Percentiles rank a stretch among this genome's conserved stretches.
Conservation (phyloP, 2,888 invertebrate species). For the Desoria tigrina region DNA sequence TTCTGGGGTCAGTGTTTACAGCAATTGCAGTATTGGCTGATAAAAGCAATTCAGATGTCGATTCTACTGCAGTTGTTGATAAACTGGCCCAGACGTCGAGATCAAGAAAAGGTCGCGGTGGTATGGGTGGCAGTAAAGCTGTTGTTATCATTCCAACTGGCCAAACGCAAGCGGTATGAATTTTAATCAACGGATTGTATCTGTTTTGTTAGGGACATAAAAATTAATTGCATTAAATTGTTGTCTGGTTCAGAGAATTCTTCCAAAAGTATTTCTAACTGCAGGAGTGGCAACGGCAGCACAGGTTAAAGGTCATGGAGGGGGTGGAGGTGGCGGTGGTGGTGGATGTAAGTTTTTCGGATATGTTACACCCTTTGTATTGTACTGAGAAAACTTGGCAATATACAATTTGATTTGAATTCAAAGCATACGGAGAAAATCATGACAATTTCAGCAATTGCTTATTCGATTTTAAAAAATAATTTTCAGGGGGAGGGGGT, state of each 20-base stretch:
- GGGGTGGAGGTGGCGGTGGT: constrained; percentile 1
- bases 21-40: no score
- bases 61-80: no score
- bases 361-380: no score
- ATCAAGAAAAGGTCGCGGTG: constrained; percentile 1
- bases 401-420: no score
- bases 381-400: no score
- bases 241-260: constrained; percentile 5
- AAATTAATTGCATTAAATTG: neutral
- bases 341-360: neutral
- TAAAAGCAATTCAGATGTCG: no score
- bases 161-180: neutral
- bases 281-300: constrained; percentile 2
- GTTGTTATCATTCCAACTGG: constrained; percentile 3
- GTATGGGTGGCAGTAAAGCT: neutral
- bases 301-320: neutral
- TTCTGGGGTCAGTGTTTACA: no score
- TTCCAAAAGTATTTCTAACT: constrained; percentile 8
- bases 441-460: no score
- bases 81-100: neutral
- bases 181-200: neutral
- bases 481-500: neutral
- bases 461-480: no score
- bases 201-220: neutral
- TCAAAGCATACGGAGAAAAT: no score